Conservation (phyloP, 1,140 invertebrate species). For the Ceratosolen fusciceps region DNA sequence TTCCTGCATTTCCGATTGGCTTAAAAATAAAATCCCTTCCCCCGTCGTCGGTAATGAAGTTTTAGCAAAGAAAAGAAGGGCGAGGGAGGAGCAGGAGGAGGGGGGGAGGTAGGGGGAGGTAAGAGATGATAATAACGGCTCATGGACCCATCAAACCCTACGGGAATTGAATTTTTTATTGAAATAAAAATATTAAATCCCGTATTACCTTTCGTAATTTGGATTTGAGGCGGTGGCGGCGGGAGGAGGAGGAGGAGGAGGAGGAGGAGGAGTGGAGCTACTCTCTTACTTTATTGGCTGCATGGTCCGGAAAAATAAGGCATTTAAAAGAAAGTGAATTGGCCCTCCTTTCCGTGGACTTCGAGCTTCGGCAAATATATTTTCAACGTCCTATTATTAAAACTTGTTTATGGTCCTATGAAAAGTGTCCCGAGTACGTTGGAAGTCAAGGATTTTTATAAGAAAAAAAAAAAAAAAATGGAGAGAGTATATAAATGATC, state of each 20-base stretch:
- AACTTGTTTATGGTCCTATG: background rate
- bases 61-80: background rate
- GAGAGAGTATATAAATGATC: too few species aligned
- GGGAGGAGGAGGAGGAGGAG: too few species aligned
- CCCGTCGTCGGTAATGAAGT: background rate
- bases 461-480: too few species aligned
- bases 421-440: background rate
- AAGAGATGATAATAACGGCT: background rate
- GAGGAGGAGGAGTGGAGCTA: too few species aligned
- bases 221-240: too few species aligned
- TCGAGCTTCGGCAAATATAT: background rate
- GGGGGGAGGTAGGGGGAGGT: too few species aligned
- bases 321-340: background rate
- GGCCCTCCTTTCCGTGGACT: background rate
- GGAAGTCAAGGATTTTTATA: background rate
- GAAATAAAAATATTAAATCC: background rate
- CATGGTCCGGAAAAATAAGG: background rate
- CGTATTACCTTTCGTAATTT: background rate
- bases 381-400: background rate
- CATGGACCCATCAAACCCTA: background rate
- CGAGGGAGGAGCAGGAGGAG: background rate
- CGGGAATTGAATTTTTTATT: background rate
- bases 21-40: slow-evolving; percentile 1
- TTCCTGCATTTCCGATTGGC: background rate
- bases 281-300: slow-evolving; percentile 1